phyloP scores from a whole-genome alignment of 2,797 vertebrate genomes.

The Dendrocincla fuliginosa region DNA sequence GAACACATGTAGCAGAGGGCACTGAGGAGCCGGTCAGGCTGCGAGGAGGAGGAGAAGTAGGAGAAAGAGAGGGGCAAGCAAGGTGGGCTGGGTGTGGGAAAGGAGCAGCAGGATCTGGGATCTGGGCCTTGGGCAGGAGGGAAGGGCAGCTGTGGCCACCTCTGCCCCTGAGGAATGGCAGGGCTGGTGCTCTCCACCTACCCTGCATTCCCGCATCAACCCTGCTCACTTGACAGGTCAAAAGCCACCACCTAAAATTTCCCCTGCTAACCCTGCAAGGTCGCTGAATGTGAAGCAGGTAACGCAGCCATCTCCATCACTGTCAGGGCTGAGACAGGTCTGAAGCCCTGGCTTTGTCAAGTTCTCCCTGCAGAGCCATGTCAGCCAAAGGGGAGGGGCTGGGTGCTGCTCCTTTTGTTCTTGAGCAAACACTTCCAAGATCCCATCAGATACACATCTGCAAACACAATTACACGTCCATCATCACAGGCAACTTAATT shows the following conservation, averaged over 20 bases:
- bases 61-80: rapidly evolving
- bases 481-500: conserved; percentile 46
- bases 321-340: neutral
- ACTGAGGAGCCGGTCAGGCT: rapidly evolving
- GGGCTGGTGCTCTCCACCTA: neutral
- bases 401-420: conserved; percentile 40
- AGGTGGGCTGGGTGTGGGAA: neutral
- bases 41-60: neutral
- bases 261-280: neutral
- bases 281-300: neutral
- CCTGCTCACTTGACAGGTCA: neutral
- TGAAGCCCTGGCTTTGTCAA: neutral
- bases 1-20: neutral
- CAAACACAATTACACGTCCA: conserved; percentile 12
- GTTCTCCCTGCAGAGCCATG: neutral
- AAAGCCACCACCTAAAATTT: neutral
- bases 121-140: neutral
- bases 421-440: conserved; percentile 12
- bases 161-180: neutral
- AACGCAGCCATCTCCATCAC: neutral
- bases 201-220: neutral
- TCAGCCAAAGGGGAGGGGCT: neutral
- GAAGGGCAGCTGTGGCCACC: neutral
- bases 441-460: neutral
- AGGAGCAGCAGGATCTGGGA: neutral